Evolutionary conservation across 1,140 invertebrate species (phyloP).

Genomic region (Gerris buenoi): DNA sequence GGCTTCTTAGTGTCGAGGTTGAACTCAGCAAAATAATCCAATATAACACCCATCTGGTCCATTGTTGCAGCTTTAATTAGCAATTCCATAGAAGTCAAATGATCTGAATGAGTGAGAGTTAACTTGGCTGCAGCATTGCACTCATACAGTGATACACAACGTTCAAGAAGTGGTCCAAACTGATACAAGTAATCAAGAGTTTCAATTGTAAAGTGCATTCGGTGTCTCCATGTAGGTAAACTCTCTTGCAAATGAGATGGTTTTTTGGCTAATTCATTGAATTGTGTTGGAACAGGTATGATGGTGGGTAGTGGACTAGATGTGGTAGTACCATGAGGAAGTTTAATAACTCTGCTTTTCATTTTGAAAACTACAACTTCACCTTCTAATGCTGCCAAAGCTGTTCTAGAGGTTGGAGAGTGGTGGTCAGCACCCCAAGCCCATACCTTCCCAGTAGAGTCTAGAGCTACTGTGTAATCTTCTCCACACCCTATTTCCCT

Average conservation of each 20-base stretch:
- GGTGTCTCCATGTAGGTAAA: not conserved
- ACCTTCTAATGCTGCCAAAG: slow-evolving; percentile 28
- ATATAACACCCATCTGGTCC: not conserved
- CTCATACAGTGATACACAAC: not conserved
- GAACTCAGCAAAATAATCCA: not conserved
- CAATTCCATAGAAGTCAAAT: not conserved
- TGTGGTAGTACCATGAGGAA: slow-evolving; percentile 25
- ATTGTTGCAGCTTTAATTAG: not conserved
- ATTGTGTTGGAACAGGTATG: not conserved
- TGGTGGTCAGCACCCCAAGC: slow-evolving; percentile 47
- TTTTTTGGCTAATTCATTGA: not conserved
- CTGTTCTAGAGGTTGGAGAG: slow-evolving; percentile 29
- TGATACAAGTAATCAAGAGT: not conserved
- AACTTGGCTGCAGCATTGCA: not conserved
- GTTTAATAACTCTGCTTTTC: slow-evolving; percentile 34
- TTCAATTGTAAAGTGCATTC: not conserved
- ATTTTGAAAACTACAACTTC: slow-evolving; percentile 34
- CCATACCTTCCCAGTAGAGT: slow-evolving; percentile 37
- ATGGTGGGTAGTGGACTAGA: not conserved
- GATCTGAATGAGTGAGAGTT: not conserved
- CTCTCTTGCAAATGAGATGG: not conserved
- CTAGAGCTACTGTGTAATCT: slow-evolving; percentile 53
- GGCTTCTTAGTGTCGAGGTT: not conserved
- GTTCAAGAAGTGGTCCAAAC: not conserved
- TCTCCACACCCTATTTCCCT: slow-evolving; percentile 44